These are phyloP conservation scores for Leptogaster cylindrica DNA, from an alignment of 2,888 invertebrate genomes.

Conservation along the genomic window DNA sequence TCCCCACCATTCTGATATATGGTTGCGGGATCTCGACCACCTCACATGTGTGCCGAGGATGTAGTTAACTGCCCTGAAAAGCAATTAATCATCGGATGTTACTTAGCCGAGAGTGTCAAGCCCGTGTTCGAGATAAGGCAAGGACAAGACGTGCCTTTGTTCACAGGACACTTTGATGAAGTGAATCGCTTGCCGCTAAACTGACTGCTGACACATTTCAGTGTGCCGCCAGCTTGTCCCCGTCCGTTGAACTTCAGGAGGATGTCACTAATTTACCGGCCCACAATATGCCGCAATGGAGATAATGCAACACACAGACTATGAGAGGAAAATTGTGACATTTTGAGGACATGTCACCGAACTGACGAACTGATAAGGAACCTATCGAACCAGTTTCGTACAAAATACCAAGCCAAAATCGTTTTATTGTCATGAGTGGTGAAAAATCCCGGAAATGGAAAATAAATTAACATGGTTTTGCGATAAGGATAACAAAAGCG, in stretches of 20 bases:
- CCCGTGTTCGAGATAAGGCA: slow-evolving; percentile 42
- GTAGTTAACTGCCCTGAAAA: slow-evolving; percentile 21
- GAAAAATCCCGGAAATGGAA: no score
- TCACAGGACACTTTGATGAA: slow-evolving; percentile 34
- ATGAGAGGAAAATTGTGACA: no score
- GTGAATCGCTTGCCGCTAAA: slow-evolving; percentile 31
- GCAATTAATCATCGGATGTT: slow-evolving; percentile 45
- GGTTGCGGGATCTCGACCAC: neutral
- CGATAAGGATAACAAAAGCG: no score
- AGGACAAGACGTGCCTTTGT: slow-evolving; percentile 40
- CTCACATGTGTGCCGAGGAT: slow-evolving; percentile 16
- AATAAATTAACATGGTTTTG: no score
- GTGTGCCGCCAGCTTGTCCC: slow-evolving; percentile 5
- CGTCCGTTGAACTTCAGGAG: slow-evolving; percentile 16
- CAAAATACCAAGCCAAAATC: no score
- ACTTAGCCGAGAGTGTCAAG: slow-evolving; percentile 43
- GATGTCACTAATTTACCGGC: neutral
- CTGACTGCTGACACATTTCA: slow-evolving; percentile 35
- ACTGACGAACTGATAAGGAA: no score
- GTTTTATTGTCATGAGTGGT: no score
- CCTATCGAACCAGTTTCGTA: no score
- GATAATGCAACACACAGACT: no score
- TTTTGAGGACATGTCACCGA: no score
- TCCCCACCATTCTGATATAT: slow-evolving; percentile 27
- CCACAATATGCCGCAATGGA: no score